Base-by-base conservation (phyloP, 1,140 invertebrate genomes). In the Apis dorsata region DNA sequence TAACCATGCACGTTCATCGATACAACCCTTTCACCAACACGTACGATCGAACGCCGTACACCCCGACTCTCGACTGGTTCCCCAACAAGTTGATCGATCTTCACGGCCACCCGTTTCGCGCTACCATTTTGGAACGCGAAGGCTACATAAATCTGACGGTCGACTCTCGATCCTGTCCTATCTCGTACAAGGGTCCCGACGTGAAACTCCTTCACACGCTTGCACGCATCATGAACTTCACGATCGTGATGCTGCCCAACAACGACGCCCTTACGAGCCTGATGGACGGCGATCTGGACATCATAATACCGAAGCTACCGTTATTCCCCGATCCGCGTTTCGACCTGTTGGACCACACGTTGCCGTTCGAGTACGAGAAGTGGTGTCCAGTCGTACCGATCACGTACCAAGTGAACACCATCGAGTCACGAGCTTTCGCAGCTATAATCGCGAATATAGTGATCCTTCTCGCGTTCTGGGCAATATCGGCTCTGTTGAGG, bases 41-140 rank as follows among this genome's bases (percentile, higher is more conserved):
- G 2, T 83, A 79, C 28, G 15, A 57, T 0, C 49, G 13, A 11
- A 3, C 21, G 1, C 0, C 9, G 0, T 87, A 76, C 34, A 17
- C 19, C 1, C 10, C 70, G 1, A 10, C 9, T 2, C 9, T 57
- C 0, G 17, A 73, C 17, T 78, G 60, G 55, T 87, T 83, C 13
- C 76, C 85, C 0, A 65, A 86, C n/a, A 85, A 82, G 44, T 0
- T 82, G 19, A 49, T 3, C 3, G 57, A 86, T 34, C 49, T 86
- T 9, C 44, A 82, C 10, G 79, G 85, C 17, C 74, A 78, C 15
- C 63, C 57, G 5, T 11, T 86, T 0, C 59, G 1, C 2, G 60
- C 69, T 2, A 21, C n/a, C 1, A 4, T 71, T 7, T 0, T 62
- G 0, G 12, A 57, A 11, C 60, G 62, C 0, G 0, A 53, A 13